Base-by-base conservation (phyloP, 2,797 vertebrate genomes). In the Myotis vivesi region DNA sequence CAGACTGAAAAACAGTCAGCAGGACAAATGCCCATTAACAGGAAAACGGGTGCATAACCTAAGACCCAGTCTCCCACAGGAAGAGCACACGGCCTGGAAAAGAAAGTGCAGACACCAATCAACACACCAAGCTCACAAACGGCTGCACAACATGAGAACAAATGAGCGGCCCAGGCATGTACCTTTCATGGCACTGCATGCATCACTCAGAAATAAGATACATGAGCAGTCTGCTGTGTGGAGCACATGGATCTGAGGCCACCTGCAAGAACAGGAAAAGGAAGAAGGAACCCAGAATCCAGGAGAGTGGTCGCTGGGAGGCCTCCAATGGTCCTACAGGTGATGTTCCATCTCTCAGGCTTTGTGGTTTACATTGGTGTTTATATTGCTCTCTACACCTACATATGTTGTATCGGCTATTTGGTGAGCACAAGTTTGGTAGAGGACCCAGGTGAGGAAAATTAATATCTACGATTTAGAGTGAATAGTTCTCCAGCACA, bases 201-300 rank as follows among this genome's bases (percentile, higher is more conserved):
- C 30, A 36, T 44, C 93, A 33, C 55, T 72, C 1, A 55, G 23
- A 76, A 92, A 69, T 15, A 46, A n/a, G 77, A 75, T 62, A 49
- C 36, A 30, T 10, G 20, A 57, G 22, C 16, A 59, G 49, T 17
- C 33, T 68, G 28, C n/a, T 91, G 8, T 80, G 92, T 66, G 38
- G 49, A 62, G 44, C 38, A 19, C 20, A 71, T 10, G 79, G 16
- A 23, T 44, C 41, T 41, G 71, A 86, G 72, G 57, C 33, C 49
- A 87, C 53, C 51, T 41, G 16, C 49, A 46, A 75, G 51, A 72
- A 49, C 69, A 77, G 7, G 11, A 85, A 85, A 93, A 68, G 44
- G 28, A 68, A 38, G 62, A 55, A 38, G 22, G 73, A 94, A 28
- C 19, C 46, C 53, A 51, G 71, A 86, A 66, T 81, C 53, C 36